Evolutionary conservation across 1,140 invertebrate genomes (phyloP).

Genomic region (Pogonognathellus flavescens): DNA sequence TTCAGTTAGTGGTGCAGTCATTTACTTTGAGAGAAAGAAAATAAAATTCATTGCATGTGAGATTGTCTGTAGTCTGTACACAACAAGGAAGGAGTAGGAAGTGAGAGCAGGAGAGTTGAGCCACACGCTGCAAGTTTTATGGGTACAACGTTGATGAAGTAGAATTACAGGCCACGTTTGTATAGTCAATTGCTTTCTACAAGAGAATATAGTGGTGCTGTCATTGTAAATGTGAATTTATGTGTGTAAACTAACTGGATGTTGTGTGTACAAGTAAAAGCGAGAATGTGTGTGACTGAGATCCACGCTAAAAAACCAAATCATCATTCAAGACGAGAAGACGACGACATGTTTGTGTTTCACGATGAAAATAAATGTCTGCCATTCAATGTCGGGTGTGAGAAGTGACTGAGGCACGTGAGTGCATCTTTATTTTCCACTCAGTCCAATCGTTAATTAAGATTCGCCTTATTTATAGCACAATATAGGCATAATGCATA

Average conservation of each 20-base stretch:
- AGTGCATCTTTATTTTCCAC: slow-evolving; percentile 8
- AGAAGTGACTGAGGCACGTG: neutral
- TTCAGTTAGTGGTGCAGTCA: too few species aligned
- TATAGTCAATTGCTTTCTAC: too few species aligned
- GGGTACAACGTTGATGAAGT: too few species aligned
- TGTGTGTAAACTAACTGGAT: neutral
- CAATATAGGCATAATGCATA: neutral
- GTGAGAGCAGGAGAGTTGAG: too few species aligned
- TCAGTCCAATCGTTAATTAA: slow-evolving; percentile 3
- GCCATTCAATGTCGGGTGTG: neutral
- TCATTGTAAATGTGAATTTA: neutral
- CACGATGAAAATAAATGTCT: slow-evolving; percentile 10
- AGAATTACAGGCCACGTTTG: too few species aligned
- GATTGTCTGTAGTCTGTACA: too few species aligned
- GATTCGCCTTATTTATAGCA: slow-evolving; percentile 16
- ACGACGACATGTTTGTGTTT: neutral
- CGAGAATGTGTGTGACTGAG: neutral
- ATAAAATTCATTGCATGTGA: too few species aligned
- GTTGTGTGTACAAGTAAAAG: neutral
- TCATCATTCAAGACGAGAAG: slow-evolving; percentile 12
- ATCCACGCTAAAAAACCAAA: neutral
- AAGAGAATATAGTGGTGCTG: neutral
- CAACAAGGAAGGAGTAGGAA: too few species aligned
- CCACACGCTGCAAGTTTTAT: too few species aligned
- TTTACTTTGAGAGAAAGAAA: too few species aligned